A percentile compares a stretch with the other conserved stretches of the same genome.
Conservation (phyloP, 2,888 invertebrate species). For the Buathra laborator region DNA sequence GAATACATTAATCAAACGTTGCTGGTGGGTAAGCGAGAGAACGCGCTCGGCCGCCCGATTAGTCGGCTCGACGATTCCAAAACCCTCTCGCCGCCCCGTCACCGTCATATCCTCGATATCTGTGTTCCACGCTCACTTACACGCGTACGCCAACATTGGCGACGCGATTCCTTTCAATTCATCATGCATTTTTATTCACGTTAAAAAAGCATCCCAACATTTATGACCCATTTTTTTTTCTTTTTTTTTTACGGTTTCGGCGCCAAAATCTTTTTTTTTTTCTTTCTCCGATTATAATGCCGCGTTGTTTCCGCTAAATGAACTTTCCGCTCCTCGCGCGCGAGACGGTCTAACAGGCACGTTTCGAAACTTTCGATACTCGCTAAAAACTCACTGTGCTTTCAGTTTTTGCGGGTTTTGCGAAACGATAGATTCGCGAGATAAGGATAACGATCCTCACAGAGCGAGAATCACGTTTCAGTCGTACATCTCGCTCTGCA, state of each 20-base stretch:
- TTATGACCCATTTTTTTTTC: conserved; percentile 42
- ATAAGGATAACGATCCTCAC: conserved; percentile 26
- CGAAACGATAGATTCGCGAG: conserved; percentile 35
- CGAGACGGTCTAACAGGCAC: background rate
- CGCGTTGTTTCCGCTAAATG: background rate
- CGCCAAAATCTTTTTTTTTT: background rate
- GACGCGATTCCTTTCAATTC: conserved; percentile 24
- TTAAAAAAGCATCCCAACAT: conserved; percentile 15
- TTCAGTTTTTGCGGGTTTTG: background rate
- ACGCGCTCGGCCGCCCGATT: conserved; percentile 49
- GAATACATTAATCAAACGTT: conserved; percentile 68
- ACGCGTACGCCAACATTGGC: conserved; percentile 1
- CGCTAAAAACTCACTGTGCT: conserved; percentile 10
- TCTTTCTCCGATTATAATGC: background rate
- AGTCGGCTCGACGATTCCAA: conserved; percentile 56
- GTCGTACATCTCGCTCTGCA: conserved; percentile 18
- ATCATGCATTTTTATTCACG: conserved; percentile 40
- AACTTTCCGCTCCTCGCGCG: background rate
- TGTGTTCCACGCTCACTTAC: background rate
- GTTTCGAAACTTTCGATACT: conserved; percentile 24
- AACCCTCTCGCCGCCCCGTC: background rate
- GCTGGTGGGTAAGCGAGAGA: conserved; percentile 47
- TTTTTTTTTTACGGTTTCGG: background rate
- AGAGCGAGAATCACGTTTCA: conserved; percentile 12
- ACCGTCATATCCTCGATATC: background rate